phyloP scores from a whole-genome alignment of 2,113 vertebrate genomes.

The Sceloporus tristichus region DNA sequence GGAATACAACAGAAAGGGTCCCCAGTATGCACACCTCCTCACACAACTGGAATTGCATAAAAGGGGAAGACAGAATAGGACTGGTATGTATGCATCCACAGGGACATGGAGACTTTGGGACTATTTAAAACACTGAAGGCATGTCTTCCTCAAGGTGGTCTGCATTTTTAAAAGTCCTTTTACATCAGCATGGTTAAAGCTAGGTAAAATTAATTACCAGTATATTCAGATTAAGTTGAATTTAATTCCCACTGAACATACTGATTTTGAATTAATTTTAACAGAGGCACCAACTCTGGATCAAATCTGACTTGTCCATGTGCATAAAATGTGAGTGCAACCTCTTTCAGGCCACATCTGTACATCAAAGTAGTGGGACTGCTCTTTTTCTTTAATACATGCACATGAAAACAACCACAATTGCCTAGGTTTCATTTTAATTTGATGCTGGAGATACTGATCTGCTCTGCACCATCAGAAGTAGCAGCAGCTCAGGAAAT shows the following conservation, averaged over 20 bases:
- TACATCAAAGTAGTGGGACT: background rate
- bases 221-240: background rate
- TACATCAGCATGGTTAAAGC: background rate
- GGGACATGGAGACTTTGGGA: no score
- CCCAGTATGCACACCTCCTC: background rate
- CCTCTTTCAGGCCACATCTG: background rate
- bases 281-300: background rate
- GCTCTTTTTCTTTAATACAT: background rate
- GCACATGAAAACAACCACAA: background rate
- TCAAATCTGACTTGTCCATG: background rate
- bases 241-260: background rate
- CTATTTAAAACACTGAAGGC: background rate
- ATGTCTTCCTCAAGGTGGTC: background rate
- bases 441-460: constrained; percentile 9
- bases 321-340: background rate
- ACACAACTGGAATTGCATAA: background rate
- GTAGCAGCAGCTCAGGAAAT: constrained; percentile 28
- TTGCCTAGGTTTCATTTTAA: background rate
- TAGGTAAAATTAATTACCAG: background rate
- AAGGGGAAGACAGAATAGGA: background rate
- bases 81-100: background rate
- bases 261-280: background rate
- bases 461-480: constrained; percentile 19
- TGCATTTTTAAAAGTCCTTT: background rate
- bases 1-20: background rate